These are phyloP conservation scores for Cheilosia scutellata DNA, from an alignment of 2,888 invertebrate species.

Conservation along the genomic window DNA sequence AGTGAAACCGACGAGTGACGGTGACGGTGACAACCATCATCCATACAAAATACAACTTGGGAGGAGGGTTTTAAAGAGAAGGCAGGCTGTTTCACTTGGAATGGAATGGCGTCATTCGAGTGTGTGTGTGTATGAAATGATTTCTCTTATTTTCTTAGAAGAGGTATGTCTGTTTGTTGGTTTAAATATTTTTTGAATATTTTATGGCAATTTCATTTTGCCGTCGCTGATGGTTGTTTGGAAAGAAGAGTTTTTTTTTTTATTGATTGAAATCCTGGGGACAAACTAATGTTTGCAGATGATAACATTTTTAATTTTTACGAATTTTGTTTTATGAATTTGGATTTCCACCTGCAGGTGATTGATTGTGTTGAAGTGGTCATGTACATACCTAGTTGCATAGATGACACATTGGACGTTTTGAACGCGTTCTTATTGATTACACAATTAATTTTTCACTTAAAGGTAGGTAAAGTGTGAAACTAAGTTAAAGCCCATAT, in stretches of 20 bases:
- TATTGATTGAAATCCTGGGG: too few species aligned
- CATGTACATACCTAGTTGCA: too few species aligned
- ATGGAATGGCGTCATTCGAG: slow-evolving; percentile 7
- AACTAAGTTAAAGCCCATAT: too few species aligned
- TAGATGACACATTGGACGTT: too few species aligned
- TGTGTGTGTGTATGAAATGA: neutral
- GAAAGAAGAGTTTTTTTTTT: neutral
- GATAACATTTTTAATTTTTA: too few species aligned
- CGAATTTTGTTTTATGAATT: too few species aligned
- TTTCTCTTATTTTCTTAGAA: slow-evolving; percentile 10
- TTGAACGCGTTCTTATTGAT: too few species aligned
- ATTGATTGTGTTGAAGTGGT: too few species aligned
- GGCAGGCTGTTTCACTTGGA: slow-evolving; percentile 34
- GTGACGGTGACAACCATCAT: slow-evolving; percentile 14
- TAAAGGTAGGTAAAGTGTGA: too few species aligned
- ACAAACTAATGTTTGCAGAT: too few species aligned
- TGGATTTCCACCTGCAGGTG: too few species aligned
- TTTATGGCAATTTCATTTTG: slow-evolving; percentile 31
- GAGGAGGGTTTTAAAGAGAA: slow-evolving; percentile 64
- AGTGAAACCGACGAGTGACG: slow-evolving; percentile 43
- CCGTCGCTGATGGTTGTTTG: slow-evolving; percentile 36
- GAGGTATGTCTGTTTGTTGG: slow-evolving; percentile 4
- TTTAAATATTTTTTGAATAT: slow-evolving; percentile 3
- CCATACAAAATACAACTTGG: slow-evolving; percentile 13
- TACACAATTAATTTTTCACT: too few species aligned